Base-by-base conservation (phyloP, 2,888 invertebrate species). In the Unio delphinus region DNA sequence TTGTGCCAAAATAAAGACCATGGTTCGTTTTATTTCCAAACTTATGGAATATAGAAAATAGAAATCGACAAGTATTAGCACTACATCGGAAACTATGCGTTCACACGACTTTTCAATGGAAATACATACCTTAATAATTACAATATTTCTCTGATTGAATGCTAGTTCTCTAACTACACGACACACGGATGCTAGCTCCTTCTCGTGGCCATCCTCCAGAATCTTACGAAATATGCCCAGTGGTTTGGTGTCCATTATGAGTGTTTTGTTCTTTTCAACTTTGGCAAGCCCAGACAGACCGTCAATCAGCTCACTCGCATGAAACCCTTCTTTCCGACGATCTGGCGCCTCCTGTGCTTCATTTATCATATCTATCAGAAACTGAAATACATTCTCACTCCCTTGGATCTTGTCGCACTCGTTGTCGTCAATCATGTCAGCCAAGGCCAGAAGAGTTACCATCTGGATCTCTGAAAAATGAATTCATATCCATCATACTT, bases 351-450 rank as follows among this genome's bases (percentile, higher is more conserved):
- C 65, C 55, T 76, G 64, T 0, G 82, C 82, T n/a, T 69, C 28
- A 20, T 72, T 68, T 7, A 82, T 69, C 54, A 80, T 72, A 5
- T 73, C 64, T 17, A 83, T 59, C 1, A 86, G 66, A 64, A 84
- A 83, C 64, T 83, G 79, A 68, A 84, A 77, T 7, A 83, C 78
- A 4, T 73, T 69, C 45, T 82, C 82, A 1, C 81, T 80, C 8
- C 76, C 70, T 20, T 84, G 69, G 18, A 79, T 69, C 20, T 79
- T 69, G n/a, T 81, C 83, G 68, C 82, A 76, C n/a, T 81, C 74
- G 56, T 86, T 81, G 64, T 84, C 84, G 64, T 80, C 80, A 23
- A 86, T 80, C 59, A 86, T 80, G 70, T 83, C 78, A 4, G 83
- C 79, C 45, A 84, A 63, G 7, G 82, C 82, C 63, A 86, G 67